These are phyloP conservation scores for Melanophora roralis DNA, from an alignment of 2,888 invertebrate species.

Conservation along the genomic window DNA sequence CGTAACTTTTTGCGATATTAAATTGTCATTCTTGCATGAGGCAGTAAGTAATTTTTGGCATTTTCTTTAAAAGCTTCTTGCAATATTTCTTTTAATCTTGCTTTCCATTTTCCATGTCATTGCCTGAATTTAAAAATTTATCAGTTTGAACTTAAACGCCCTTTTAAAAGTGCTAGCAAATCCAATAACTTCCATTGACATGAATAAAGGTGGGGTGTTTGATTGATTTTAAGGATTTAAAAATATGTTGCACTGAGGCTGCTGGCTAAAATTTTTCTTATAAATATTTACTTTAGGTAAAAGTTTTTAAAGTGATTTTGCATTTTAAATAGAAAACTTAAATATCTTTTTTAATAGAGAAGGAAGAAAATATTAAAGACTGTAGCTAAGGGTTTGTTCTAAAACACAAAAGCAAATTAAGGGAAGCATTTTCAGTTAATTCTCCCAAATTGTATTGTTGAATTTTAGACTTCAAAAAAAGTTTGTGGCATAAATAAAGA, in stretches of 20 bases:
- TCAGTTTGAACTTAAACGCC: constrained; percentile 6
- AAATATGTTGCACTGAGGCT: too few species aligned
- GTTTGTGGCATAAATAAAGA: too few species aligned
- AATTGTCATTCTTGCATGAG: constrained; percentile 40
- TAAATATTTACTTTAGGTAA: neutral
- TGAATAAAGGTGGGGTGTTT: constrained; percentile 25
- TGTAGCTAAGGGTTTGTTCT: too few species aligned
- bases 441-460: too few species aligned
- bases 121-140: too few species aligned
- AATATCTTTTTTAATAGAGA: too few species aligned
- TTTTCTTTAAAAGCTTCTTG: neutral
- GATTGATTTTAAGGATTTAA: constrained; percentile 53
- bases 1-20: constrained; percentile 43
- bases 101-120: too few species aligned
- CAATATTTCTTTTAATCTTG: neutral
- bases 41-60: neutral
- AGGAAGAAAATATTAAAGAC: too few species aligned
- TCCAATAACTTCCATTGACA: neutral
- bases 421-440: too few species aligned
- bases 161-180: neutral
- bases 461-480: too few species aligned
- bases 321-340: neutral
- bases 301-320: neutral
- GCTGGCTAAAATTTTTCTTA: constrained; percentile 5
- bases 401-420: too few species aligned